These are phyloP conservation scores for Coremacera marginata DNA, from an alignment of 2,888 invertebrate genomes.

Conservation along the genomic window DNA sequence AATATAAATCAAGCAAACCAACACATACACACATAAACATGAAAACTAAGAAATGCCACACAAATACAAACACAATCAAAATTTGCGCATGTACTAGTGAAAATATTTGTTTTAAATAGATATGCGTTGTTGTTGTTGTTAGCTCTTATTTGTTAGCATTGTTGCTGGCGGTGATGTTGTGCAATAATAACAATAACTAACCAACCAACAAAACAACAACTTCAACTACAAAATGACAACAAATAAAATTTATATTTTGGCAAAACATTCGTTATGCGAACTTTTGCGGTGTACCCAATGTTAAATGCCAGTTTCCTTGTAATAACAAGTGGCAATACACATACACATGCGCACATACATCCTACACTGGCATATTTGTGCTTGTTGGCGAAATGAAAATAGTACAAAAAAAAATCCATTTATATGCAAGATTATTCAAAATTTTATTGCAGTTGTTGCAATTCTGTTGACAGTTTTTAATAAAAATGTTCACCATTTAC, in stretches of 20 bases:
- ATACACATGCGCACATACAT: not conserved
- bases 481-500: not conserved
- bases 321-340: constrained; percentile 17
- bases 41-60: not conserved
- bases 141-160: not conserved
- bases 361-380: too few relatives aligned
- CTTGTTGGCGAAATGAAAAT: not conserved
- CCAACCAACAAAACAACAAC: constrained; percentile 7
- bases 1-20: constrained; percentile 1
- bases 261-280: constrained; percentile 16
- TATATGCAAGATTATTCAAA: not conserved
- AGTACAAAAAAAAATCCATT: not conserved
- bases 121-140: not conserved
- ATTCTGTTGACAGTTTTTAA: not conserved
- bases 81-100: not conserved
- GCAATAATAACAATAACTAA: constrained; percentile 11
- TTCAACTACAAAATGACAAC: not conserved
- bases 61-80: constrained; percentile 12
- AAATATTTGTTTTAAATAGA: not conserved
- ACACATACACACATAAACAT: not conserved
- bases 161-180: constrained; percentile 1
- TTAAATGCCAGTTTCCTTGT: constrained; percentile 27
- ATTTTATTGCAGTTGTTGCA: not conserved
- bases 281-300: constrained; percentile 10
- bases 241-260: not conserved